Conservation (phyloP, 2,113 vertebrate species). For the Sinocyclocheilus grahami region DNA sequence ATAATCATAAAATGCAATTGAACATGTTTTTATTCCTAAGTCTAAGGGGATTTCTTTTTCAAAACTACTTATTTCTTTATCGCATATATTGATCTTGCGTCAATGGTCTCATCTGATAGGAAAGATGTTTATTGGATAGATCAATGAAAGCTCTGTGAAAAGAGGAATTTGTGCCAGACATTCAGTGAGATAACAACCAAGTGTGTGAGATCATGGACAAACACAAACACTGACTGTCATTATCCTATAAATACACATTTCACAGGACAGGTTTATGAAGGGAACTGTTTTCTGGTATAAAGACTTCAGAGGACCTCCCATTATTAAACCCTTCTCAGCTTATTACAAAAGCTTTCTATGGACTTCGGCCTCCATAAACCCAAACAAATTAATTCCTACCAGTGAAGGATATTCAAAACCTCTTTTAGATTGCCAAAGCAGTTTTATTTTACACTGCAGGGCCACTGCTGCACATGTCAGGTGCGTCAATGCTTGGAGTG, state of each 20-base stretch:
- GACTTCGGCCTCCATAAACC: neutral
- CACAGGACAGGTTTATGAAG: neutral
- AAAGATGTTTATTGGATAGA: neutral
- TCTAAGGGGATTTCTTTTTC: neutral
- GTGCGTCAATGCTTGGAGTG: neutral
- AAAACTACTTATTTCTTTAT: neutral
- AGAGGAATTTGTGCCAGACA: slow-evolving; percentile 10
- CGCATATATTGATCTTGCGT: neutral
- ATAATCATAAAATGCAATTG: neutral
- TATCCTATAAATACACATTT: neutral
- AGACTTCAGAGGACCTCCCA: neutral
- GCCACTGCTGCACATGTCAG: neutral
- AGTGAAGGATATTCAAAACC: neutral
- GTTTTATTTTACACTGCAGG: neutral
- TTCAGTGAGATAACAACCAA: neutral
- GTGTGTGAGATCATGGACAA: neutral
- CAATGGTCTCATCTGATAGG: neutral
- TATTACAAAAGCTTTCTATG: neutral
- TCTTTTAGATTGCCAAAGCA: neutral
- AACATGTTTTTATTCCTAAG: neutral
- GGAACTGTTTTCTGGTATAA: neutral
- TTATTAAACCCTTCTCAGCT: neutral
- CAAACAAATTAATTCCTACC: neutral
- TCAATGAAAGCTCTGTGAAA: neutral
- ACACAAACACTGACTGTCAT: neutral